Conservation (phyloP, 2,113 vertebrate genomes). For the Rhabdornis inornatus region DNA sequence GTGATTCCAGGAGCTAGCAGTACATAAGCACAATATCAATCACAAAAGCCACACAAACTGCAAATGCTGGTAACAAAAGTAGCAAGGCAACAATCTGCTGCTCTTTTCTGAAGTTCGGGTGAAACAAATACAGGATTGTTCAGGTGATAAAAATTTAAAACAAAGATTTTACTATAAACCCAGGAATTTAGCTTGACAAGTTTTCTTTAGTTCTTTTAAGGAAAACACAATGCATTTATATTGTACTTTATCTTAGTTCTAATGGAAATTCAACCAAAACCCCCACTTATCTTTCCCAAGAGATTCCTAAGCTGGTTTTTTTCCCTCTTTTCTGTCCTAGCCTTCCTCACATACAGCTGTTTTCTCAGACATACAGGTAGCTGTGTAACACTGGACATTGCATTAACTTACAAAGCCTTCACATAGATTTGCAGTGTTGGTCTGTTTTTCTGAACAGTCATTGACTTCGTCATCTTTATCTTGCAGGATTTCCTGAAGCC, state of each 20-base stretch:
- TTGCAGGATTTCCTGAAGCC: conserved; percentile 80
- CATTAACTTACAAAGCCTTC: conserved; percentile 84
- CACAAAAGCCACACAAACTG: not conserved
- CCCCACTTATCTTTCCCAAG: not conserved
- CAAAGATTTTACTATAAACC: not conserved
- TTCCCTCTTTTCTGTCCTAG: not conserved
- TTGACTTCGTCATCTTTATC: conserved; percentile 68
- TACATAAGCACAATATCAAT: not conserved
- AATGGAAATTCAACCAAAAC: not conserved
- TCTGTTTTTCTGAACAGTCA: conserved; percentile 25
- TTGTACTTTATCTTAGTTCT: not conserved
- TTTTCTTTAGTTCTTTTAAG: not conserved
- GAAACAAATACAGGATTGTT: not conserved
- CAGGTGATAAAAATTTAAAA: not conserved
- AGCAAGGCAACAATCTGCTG: not conserved
- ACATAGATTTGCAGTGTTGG: conserved; percentile 69
- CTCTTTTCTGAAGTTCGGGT: not conserved
- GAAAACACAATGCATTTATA: not conserved
- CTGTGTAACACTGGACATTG: not conserved
- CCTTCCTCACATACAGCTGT: not conserved
- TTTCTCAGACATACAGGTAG: not conserved
- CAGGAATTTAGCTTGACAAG: not conserved
- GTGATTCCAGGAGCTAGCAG: not conserved
- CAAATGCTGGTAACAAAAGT: not conserved
- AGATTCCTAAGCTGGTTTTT: not conserved